Base-by-base conservation (phyloP, 2,888 invertebrate genomes). In the Phengaris alcon region DNA sequence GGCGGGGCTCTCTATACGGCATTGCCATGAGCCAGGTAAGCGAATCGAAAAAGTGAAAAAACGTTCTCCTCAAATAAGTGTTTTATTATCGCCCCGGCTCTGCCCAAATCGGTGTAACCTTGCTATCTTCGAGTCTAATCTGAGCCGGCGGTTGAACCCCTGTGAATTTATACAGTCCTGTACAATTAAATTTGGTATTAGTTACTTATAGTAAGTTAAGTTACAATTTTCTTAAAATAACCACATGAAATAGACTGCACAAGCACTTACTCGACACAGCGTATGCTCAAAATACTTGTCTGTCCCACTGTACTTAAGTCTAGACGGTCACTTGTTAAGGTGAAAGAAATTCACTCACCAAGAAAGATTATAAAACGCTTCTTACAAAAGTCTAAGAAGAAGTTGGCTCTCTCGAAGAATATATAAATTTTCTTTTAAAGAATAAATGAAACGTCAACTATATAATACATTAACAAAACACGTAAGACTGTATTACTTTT, bases 311-410 rank as follows among this genome's bases (percentile, higher is more conserved):
- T 69, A 59, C 75, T 75, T n/a, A 74, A 55, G 75, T 75, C 75
- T 75, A 75, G 75, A 69, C 75, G 70, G 75, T 57, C 69, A 70
- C 75, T 75, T 75, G 69, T 75, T 75, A 75, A 75, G 69, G 75
- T 75, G 69, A 75, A 75, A 70, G 35, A 75, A 70, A 72, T 72
- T 72, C 72, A 72, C 52, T 72, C 52, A 54, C 72, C 13, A 72
- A 72, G 72, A 72, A 72, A 72, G 72, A 72, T 72, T 72, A 72
- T 72, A 72, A 72, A 72, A 72, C 35, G 72, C 54, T 72, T 54
- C 72, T 35, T 72, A 64, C 64, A 70, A 52, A 69, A 15, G 48
- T 69, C 51, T 69, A 69, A 51, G 51, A 51, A 7, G 15, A 12
- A 69, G 48, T 69, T 69, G 51, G 51, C 48, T 35, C 9, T 69